Conservation (phyloP, 2,113 vertebrate species). For the Megaceryle torquata region DNA sequence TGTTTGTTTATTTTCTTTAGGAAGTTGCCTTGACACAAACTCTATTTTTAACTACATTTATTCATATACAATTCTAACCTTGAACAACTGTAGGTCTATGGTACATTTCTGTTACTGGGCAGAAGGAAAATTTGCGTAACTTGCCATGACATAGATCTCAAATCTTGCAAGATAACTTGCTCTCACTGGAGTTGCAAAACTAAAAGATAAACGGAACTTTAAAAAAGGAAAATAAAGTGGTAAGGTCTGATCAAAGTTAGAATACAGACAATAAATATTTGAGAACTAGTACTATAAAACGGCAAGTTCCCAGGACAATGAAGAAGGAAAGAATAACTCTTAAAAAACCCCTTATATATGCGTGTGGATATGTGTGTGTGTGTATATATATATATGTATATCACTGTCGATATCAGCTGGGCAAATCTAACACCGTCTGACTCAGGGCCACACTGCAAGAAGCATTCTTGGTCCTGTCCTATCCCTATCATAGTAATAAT, state of each 20-base stretch:
- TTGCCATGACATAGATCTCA: not conserved
- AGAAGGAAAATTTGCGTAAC: not conserved
- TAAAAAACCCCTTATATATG: not conserved
- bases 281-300: not conserved
- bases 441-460: not conserved
- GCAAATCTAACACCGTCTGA: not conserved
- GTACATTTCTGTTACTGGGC: not conserved
- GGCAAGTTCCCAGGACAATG: not conserved
- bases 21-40: not conserved
- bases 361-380: too few relatives aligned
- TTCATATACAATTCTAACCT: not conserved
- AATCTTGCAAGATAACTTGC: not conserved
- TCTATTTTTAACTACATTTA: slow-evolving; percentile 9
- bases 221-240: not conserved
- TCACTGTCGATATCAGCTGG: not conserved
- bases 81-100: not conserved
- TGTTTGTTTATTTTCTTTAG: not conserved
- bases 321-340: not conserved
- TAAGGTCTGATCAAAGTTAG: not conserved
- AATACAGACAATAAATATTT: not conserved
- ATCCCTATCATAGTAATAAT: not conserved
- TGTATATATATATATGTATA: too few relatives aligned
- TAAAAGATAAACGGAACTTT: not conserved
- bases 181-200: not conserved
- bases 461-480: not conserved